Evolutionary conservation across 1,140 invertebrate species (phyloP), one percentile per base, ranked within the genome.

Genomic region (Aphaenogaster rudis): DNA sequence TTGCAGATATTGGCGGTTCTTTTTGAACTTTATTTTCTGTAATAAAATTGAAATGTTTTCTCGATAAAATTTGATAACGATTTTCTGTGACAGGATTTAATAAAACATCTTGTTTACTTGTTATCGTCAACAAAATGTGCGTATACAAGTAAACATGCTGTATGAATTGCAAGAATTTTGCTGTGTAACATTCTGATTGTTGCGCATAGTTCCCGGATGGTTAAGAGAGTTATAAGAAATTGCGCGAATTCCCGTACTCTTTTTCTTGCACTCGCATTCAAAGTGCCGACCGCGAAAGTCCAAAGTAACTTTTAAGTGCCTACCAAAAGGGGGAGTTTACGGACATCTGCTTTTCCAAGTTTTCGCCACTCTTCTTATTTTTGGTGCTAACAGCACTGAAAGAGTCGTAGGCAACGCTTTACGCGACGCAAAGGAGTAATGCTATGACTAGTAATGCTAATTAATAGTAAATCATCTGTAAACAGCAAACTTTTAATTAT

Each of bases 301-400:
- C 13, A 61, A 57, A 84, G 54, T 76, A 84, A 84, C 69, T 84
- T 81, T 81, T 76, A 84, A 84, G 69, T 84, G 69, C 39, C 42
- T 48, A n/a, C 17, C 42, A 82, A 76, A 84, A 82, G 59, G 42
- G 42, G 0, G 80, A 84, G 42, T 76, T 81, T 74, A 39, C 67
- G 67, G 67, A 74, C 80, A 84, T 84, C 80, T 84, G 54, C 42
- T 84, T 61, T 36, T 61, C 45, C 33, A 61, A 74, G 54, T 61
- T 61, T 33, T 28, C 78, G 0, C 0, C n/a, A 15, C 66, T 57
- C 33, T 42, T 82, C 28, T 61, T 61, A 84, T 74, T 84, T 84
- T 76, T 57, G 54, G 63, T 48, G 69, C 80, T 84, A 61, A 61
- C 54, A 61, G 69, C 17, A 50, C 42, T 74, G 11, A 50, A 36